These are phyloP conservation scores for Cecropterus lyciades DNA, from an alignment of 1,140 invertebrate genomes.

Conservation along the genomic window DNA sequence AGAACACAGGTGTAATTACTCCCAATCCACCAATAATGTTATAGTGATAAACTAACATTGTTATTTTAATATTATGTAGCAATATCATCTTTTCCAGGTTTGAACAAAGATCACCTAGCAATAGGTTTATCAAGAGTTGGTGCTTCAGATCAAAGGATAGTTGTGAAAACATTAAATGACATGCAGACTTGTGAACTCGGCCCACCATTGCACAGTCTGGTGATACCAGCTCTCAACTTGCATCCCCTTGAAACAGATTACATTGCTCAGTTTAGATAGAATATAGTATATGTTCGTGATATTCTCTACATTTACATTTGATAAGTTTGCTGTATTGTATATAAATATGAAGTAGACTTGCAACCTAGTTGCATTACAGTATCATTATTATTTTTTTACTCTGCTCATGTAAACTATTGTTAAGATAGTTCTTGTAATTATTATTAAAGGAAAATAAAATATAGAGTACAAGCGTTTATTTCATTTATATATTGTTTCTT, in stretches of 20 bases:
- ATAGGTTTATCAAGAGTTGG: conserved; percentile 97
- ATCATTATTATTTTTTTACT: not conserved
- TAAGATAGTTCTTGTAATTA: not conserved
- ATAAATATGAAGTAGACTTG: conserved; percentile 32
- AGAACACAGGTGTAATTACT: too few species aligned
- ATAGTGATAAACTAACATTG: too few species aligned
- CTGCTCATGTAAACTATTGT: too few species aligned
- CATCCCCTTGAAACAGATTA: conserved; percentile 97
- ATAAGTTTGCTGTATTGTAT: not conserved
- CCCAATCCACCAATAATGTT: too few species aligned
- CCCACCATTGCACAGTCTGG: conserved; percentile 95
- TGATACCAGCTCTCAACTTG: conserved; percentile 92
- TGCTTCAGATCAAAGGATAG: conserved; percentile 92
- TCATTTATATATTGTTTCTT: too few species aligned
- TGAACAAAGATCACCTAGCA: conserved; percentile 86
- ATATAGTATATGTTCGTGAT: not conserved
- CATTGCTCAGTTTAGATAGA: conserved; percentile 86
- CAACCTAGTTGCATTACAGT: not conserved
- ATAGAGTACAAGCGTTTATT: too few species aligned
- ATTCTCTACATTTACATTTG: not conserved
- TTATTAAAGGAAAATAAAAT: too few species aligned
- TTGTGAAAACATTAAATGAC: conserved; percentile 88
- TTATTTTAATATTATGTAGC: too few species aligned
- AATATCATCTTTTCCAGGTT: conserved; percentile 70
- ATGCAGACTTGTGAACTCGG: conserved; percentile 94